Evolutionary conservation across 2,797 vertebrate species (phyloP).

Genomic region (Menidia menidia): DNA sequence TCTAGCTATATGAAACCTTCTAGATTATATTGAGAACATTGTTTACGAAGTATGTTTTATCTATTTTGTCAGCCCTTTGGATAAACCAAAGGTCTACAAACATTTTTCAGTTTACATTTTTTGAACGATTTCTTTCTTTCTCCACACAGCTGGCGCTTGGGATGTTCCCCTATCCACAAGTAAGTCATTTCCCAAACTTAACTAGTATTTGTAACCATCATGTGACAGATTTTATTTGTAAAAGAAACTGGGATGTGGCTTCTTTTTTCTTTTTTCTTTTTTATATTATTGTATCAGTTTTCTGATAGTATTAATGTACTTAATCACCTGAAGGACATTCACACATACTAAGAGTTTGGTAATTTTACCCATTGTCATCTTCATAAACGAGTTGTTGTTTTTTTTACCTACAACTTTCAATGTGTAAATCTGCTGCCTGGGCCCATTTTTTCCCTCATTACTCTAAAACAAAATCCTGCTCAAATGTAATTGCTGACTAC

Average conservation of each 20-base stretch:
- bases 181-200: slow-evolving; percentile 83
- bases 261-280: not conserved
- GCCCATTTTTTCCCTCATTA: slow-evolving; percentile 49
- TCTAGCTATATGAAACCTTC: not conserved
- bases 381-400: slow-evolving; percentile 1
- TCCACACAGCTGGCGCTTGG: slow-evolving; percentile 92
- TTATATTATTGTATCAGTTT: too few relatives aligned
- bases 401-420: slow-evolving; percentile 14
- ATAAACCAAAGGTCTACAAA: not conserved
- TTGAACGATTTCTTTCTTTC: slow-evolving; percentile 14
- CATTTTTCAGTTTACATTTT: not conserved
- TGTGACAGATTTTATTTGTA: too few relatives aligned
- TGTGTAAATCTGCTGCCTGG: slow-evolving; percentile 18
- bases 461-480: slow-evolving; percentile 79
- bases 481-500: slow-evolving; percentile 80
- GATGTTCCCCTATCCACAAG: slow-evolving; percentile 99
- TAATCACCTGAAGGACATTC: too few relatives aligned
- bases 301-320: not conserved
- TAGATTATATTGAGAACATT: not conserved
- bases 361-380: not conserved
- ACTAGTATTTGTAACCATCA: not conserved
- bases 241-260: too few relatives aligned
- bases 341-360: not conserved
- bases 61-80: too few relatives aligned
- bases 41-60: not conserved